Percentiles rank a stretch among this genome's conserved stretches.
phyloP scores from a whole-genome alignment of 2,797 vertebrate species.

The Cyclura pinguis region DNA sequence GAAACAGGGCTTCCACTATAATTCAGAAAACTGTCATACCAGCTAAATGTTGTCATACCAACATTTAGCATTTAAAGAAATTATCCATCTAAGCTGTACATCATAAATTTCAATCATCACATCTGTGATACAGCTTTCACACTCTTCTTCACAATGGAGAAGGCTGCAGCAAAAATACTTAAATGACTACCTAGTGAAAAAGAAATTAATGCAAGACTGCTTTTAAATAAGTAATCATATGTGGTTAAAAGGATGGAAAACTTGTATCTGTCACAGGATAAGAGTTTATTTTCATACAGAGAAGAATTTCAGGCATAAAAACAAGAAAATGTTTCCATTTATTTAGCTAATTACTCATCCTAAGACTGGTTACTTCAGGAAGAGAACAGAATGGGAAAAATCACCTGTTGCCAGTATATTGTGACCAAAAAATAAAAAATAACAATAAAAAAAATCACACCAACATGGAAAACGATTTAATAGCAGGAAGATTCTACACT shows the following conservation, averaged over 20 bases:
- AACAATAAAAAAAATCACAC: neutral
- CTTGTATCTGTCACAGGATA: conserved; percentile 50
- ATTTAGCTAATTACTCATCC: neutral
- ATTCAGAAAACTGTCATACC: neutral
- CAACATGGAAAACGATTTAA: neutral
- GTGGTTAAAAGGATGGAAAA: neutral
- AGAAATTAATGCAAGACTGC: neutral
- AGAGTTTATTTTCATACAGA: neutral
- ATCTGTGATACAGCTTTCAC: neutral
- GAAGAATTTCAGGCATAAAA: neutral
- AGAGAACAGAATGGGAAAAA: neutral
- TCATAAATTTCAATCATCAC: conserved; percentile 6
- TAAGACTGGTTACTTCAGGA: neutral
- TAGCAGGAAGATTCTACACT: neutral
- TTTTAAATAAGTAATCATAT: conserved; percentile 6
- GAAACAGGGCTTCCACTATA: conserved; percentile 6
- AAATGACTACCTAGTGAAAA: neutral
- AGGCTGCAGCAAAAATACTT: conserved; percentile 10
- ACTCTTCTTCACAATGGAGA: neutral
- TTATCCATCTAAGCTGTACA: conserved; percentile 6
- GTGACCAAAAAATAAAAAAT: neutral
- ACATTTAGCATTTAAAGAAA: conserved; percentile 19
- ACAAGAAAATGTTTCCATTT: neutral
- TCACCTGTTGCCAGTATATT: neutral
- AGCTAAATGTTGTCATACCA: neutral